A percentile compares a stretch with the other conserved stretches of the same genome.
phyloP scores from a whole-genome alignment of 2,888 invertebrate genomes.

The Lumbricus terrestris region DNA sequence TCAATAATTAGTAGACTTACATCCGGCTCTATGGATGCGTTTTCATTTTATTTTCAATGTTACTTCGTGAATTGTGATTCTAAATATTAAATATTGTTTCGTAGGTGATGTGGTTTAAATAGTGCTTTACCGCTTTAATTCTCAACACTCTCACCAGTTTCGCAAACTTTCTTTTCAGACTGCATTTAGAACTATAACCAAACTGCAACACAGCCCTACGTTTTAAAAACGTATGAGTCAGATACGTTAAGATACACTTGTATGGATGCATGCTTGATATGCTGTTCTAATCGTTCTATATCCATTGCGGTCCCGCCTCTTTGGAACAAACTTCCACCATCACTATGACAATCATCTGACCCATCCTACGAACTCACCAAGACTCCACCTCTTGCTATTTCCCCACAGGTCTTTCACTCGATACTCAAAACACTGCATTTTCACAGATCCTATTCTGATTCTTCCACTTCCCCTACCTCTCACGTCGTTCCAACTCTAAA shows the following conservation, averaged over 20 bases:
- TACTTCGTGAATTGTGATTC: background rate
- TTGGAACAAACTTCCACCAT: no score
- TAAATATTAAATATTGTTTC: background rate
- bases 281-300: background rate
- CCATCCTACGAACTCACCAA: no score
- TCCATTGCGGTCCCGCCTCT: no score
- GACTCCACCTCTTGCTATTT: no score
- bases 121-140: background rate
- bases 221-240: background rate
- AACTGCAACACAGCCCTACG: background rate
- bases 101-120: background rate
- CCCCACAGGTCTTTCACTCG: no score
- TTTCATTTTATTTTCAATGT: background rate
- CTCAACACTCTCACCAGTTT: background rate
- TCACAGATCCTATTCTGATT: no score
- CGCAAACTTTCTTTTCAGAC: background rate
- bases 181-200: background rate
- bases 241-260: no score
- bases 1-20: background rate
- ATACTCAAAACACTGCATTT: no score
- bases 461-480: no score
- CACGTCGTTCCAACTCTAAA: no score
- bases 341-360: no score
- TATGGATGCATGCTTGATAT: background rate
- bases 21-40: background rate